Evolutionary conservation across 2,888 invertebrate genomes (phyloP), one percentile per base, ranked within the genome.

Genomic region (Yponomeuta malinellus): DNA sequence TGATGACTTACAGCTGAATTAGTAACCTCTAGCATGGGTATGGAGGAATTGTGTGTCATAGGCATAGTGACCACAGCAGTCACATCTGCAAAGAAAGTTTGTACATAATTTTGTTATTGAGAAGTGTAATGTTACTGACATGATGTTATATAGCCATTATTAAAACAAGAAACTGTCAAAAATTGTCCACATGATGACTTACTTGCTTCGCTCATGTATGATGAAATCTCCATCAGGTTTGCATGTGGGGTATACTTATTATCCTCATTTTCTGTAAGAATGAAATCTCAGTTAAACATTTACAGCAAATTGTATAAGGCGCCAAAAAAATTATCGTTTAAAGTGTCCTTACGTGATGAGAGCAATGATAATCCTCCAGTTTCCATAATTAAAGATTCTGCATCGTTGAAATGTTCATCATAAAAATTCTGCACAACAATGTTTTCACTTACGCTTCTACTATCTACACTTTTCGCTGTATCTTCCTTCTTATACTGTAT

Each of bases 371-470:
- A 79, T 48, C 87, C 89, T 70, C 94, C 93, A 12, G 95, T 95
- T 83, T 95, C 95, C 75, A 96, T 87, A 71, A 96, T 95, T 79
- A 95, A 96, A 79, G 95, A 96, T 80, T 96, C 96, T n/a, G 96
- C 96, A 89, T 96, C 96, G 72, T 95, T 94, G 76, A 96, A 95
- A 77, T 95, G 92, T 79, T 95, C 94, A 84, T 95, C 95, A 80
- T 94, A 92, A 79, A 87, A 90, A 76, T 86, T 91, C 73, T 63
- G 29, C 15, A 88, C 5, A 90, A 84, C 79, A 75, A 78, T 84
- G 69, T 85, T 88, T 29, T 71, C 65, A 23, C 52, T 59, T 63
- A 85, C 87, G 10, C 10, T 75, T 73, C 80, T 84, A 59, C 52
- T 59, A 31, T 15, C 43, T 48, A n/a, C n/a, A 48, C 15, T 15